These are phyloP conservation scores for Auanema sp. DNA, from an alignment of 2,888 invertebrate species.

Conservation along the genomic window DNA sequence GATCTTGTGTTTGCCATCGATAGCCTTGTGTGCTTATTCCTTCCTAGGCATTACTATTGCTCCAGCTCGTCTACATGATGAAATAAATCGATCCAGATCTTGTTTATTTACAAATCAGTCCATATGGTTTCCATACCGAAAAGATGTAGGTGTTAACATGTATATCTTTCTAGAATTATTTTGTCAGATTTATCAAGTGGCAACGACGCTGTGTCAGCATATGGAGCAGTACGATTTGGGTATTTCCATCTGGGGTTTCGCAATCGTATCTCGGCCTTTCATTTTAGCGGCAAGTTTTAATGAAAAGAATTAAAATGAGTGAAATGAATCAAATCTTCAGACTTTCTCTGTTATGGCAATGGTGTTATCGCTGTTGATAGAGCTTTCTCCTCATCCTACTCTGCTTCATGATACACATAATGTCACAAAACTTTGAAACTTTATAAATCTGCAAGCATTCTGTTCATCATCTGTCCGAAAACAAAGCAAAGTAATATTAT, in stretches of 20 bases:
- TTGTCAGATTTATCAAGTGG: conserved; percentile 19
- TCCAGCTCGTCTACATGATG: conserved; percentile 39
- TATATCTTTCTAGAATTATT: not conserved
- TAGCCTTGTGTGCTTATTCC: conserved; percentile 35
- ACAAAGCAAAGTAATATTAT: not conserved
- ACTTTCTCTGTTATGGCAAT: conserved; percentile 40
- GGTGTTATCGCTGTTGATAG: conserved; percentile 37
- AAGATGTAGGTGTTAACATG: conserved; percentile 28
- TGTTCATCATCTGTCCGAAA: not conserved
- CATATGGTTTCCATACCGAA: conserved; percentile 47
- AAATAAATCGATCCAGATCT: conserved; percentile 65
- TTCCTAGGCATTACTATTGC: conserved; percentile 40
- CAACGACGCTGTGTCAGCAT: conserved; percentile 29
- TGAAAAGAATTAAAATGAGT: not conserved
- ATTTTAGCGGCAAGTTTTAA: conserved; percentile 29
- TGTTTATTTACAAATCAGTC: conserved; percentile 38
- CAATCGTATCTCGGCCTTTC: conserved; percentile 34
- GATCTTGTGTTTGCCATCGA: conserved; percentile 36
- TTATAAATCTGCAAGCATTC: not conserved
- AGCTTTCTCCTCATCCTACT: conserved; percentile 29
- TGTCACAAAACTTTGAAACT: not conserved
- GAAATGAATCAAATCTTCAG: conserved; percentile 21
- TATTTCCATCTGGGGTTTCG: conserved; percentile 40
- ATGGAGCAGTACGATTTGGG: conserved; percentile 34
- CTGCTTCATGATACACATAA: conserved; percentile 14